Base-by-base conservation (phyloP, 2,888 invertebrate genomes). In the Temnothorax ravouxi region DNA sequence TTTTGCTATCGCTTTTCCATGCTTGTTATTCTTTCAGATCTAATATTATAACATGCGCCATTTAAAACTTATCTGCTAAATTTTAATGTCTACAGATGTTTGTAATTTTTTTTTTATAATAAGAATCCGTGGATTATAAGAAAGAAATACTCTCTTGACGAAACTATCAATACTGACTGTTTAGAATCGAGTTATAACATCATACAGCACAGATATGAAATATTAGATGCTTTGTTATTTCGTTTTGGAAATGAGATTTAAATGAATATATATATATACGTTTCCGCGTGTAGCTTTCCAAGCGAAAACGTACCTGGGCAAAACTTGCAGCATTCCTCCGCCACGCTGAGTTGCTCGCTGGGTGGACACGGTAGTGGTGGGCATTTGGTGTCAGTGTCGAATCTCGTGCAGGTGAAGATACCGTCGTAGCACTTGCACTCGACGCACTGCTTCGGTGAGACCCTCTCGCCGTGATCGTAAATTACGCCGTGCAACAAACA, bases 271-370 rank as follows among this genome's bases (percentile, higher is more conserved):
- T n/a, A 66, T n/a, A 66, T 54, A 56, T 67, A 44, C 1, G 29
- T 38, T 54, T 29, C 3, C 41, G 4, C 29, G 21, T 50, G 15
- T 41, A 25, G 4, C 34, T 59, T 21, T 69, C 8, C 44, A 59
- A 21, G 18, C 18, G 13, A 18, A 21, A 50, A 75, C 91, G 88
- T 95, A 98, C 98, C 98, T 95, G 97, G 97, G 95, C 98, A 98
- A 94, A 98, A 97, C 95, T 97, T 97, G 96, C 98, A 98, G 95
- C 98, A 98, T 95, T 98, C 97, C 84, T 97, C 98, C 72, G 97
- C 97, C 86, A 98, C 97, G 91, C 97, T 97, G 95, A 98, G 97
- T 95, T 98, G 97, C 93, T 97, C 96, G 87, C 96, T 96, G 74
- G 96, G 95, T 88, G 97, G 97, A 95, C 98, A 98, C 77, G 97